Conservation (phyloP, 2,797 vertebrate species). For the Malacoraja senta region DNA sequence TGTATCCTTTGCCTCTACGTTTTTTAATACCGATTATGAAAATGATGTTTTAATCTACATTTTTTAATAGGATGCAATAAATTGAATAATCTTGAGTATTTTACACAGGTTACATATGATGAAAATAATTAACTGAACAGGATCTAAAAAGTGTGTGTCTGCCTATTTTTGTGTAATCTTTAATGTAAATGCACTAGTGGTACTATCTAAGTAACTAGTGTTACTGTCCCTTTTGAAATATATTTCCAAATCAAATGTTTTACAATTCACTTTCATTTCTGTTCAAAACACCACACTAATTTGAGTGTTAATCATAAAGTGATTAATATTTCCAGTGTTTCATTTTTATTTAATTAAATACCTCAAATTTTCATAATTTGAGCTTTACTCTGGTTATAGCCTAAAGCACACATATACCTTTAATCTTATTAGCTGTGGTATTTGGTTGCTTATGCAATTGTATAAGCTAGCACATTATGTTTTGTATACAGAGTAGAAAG, state of each 20-base stretch:
- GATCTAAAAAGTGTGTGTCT: not conserved
- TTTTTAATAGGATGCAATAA: not conserved
- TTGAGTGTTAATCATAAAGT: not conserved
- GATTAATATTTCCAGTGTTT: no score
- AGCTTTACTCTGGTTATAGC: not conserved
- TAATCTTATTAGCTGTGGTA: not conserved
- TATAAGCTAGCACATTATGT: not conserved
- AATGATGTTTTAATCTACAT: not conserved
- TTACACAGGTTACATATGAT: not conserved
- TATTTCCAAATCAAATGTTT: not conserved
- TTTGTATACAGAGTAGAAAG: not conserved
- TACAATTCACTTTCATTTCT: not conserved
- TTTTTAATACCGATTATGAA: no score
- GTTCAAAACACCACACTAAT: not conserved
- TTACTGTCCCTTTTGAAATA: not conserved
- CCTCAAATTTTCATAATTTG: no score
- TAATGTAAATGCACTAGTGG: not conserved
- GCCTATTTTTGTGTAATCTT: not conserved
- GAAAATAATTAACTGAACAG: not conserved
- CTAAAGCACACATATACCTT: no score
- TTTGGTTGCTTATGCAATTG: not conserved
- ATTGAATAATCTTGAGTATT: not conserved
- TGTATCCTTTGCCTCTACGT: no score
- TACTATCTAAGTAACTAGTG: not conserved
- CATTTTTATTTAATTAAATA: no score